phyloP scores from a whole-genome alignment of 1,140 invertebrate genomes.

The Amphibalanus amphitrite region DNA sequence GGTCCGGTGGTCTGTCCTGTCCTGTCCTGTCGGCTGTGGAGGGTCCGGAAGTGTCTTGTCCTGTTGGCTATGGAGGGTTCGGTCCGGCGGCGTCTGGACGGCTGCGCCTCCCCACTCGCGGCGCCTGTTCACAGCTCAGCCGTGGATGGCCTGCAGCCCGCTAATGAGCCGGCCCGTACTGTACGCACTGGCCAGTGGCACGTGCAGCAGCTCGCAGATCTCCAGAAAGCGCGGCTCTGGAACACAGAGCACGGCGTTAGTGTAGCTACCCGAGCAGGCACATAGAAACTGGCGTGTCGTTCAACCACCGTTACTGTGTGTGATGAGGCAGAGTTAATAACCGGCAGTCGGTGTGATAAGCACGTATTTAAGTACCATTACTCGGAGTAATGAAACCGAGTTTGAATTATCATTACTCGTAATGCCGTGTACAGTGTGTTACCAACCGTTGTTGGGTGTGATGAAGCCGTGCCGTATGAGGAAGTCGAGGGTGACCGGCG shows the following conservation, averaged over 20 bases:
- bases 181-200: neutral
- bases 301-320: neutral
- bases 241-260: neutral
- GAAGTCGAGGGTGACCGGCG: constrained; percentile 76
- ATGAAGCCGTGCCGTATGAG: constrained; percentile 75
- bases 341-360: constrained; percentile 13
- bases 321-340: neutral
- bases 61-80: no score
- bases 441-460: constrained; percentile 76
- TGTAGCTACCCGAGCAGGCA: neutral
- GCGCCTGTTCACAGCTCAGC: no score
- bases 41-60: no score
- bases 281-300: neutral
- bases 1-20: no score
- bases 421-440: constrained; percentile 18
- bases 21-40: no score
- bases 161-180: no score
- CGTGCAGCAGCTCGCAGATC: neutral
- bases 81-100: no score
- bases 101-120: no score
- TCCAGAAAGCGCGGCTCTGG: neutral
- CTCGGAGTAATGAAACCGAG: neutral
- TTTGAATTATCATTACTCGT: neutral
- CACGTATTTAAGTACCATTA: neutral
- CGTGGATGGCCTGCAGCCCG: no score